Evolutionary conservation across 2,797 vertebrate genomes (phyloP), one percentile per base, ranked within the genome.

Genomic region (Micropoecilia bifurca): DNA sequence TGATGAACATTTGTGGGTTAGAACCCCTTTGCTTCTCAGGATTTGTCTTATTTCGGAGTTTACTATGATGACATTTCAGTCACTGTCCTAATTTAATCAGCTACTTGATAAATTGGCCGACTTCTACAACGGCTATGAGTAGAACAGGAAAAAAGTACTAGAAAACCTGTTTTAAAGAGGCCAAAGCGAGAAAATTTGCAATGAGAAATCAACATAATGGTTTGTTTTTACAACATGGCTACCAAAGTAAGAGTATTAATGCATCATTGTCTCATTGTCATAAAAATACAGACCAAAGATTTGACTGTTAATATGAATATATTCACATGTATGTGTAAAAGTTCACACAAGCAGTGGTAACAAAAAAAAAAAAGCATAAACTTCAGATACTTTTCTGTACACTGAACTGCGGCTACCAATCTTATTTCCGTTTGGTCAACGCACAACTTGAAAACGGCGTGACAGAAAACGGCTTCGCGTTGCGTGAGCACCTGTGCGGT

Each of bases 401-500:
- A 50, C 45, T 30, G 28, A 16, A 33, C 22, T 18, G n/a, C 3
- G 22, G 36, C 9, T 22, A 36, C 46, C 30, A 14, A 25, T 36
- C 48, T 16, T 18, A 53, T 41, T 74, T n/a, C 7, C 2, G 30
- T 68, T 76, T n/a, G 33, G 33, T 14, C 13, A n/a, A 39, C 0
- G 6, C 47, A 10, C 2, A 3, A 18, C 13, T 18, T 76, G 28
- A 45, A 57, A 63, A 61, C 25, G 13, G 6, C 39, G n/a, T 6
- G 28, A 16, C 28, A 18, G 3, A 6, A 2, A 4, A 1, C 4
- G 25, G 39, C 25, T 53, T 43, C 28, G 33, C 55, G 30, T 43
- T 7, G 75, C 10, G 75, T 39, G 74, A 33, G 84, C 87, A 99
- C 98, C 97, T 99, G 98, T 77, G 98, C 97, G 30, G 98, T 99